Evolutionary conservation across 1,140 invertebrate species (phyloP).

Genomic region (Pseudomyrmex gracilis): DNA sequence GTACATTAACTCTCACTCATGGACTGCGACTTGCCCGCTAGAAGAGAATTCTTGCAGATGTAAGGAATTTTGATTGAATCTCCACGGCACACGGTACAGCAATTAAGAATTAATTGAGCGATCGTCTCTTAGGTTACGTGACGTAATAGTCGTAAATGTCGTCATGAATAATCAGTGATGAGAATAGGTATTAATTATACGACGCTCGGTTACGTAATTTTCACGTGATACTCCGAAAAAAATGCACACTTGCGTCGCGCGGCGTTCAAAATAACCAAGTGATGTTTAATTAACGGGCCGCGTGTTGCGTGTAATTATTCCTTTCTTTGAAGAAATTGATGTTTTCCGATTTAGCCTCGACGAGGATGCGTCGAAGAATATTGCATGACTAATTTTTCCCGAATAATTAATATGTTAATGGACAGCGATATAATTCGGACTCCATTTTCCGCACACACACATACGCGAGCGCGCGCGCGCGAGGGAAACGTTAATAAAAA

Average conservation of each 20-base stretch:
- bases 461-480: too few species aligned
- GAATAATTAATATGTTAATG: slow-evolving; percentile 33
- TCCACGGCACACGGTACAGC: not conserved
- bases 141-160: slow-evolving; percentile 38
- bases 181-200: slow-evolving; percentile 46
- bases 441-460: not conserved
- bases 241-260: not conserved
- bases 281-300: slow-evolving; percentile 55
- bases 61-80: slow-evolving; percentile 47
- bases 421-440: slow-evolving; percentile 10
- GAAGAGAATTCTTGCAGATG: slow-evolving; percentile 3
- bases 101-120: slow-evolving; percentile 60
- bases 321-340: slow-evolving; percentile 28
- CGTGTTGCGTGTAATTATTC: slow-evolving; percentile 44
- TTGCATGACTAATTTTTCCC: slow-evolving; percentile 24
- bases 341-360: slow-evolving; percentile 23
- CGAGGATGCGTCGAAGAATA: slow-evolving; percentile 6
- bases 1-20: slow-evolving; percentile 28
- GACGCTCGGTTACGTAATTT: slow-evolving; percentile 29
- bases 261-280: not conserved
- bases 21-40: slow-evolving; percentile 19
- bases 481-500: not conserved
- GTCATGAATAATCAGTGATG: slow-evolving; percentile 40
- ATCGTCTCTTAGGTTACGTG: slow-evolving; percentile 34
- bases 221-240: not conserved